Percentiles rank a stretch among this genome's conserved stretches.
phyloP scores from a whole-genome alignment of 2,888 invertebrate species.

The Tipula confusa region DNA sequence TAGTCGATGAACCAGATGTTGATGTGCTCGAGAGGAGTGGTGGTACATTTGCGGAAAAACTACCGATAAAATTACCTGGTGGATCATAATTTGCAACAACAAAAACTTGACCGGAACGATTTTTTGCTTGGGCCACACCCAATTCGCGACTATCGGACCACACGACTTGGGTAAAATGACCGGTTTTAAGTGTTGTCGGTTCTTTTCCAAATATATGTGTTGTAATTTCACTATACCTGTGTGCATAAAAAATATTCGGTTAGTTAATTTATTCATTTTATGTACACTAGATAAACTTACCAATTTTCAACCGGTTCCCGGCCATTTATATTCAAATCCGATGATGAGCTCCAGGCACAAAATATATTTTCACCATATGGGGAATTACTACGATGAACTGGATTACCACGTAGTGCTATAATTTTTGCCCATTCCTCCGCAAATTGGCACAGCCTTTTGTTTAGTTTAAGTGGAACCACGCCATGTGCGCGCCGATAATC shows the following conservation, averaged over 20 bases:
- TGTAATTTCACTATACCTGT: constrained; percentile 58
- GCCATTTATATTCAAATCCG: constrained; percentile 54
- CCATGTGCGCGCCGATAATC: constrained; percentile 64
- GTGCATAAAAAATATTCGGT: not conserved
- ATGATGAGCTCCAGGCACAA: constrained; percentile 66
- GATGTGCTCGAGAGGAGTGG: constrained; percentile 51
- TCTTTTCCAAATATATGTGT: constrained; percentile 61
- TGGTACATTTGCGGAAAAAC: constrained; percentile 68
- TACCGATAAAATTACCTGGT: constrained; percentile 79
- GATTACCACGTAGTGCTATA: constrained; percentile 60
- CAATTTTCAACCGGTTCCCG: constrained; percentile 44
- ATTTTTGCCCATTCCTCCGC: constrained; percentile 68
- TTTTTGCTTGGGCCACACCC: constrained; percentile 66
- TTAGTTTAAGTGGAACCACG: constrained; percentile 63
- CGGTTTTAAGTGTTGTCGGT: constrained; percentile 61
- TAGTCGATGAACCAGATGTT: constrained; percentile 34
- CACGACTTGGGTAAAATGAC: constrained; percentile 77
- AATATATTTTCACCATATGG: constrained; percentile 80
- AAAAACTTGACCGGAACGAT: constrained; percentile 68
- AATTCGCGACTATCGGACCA: constrained; percentile 71
- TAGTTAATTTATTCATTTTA: not conserved
- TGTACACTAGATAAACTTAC: constrained; percentile 42
- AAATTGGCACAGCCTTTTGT: constrained; percentile 60
- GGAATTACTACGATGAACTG: constrained; percentile 70
- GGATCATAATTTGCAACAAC: constrained; percentile 87